Evolutionary conservation across 2,797 vertebrate genomes (phyloP), one percentile per base, ranked within the genome.

Genomic region (Tolypeutes matacus): DNA sequence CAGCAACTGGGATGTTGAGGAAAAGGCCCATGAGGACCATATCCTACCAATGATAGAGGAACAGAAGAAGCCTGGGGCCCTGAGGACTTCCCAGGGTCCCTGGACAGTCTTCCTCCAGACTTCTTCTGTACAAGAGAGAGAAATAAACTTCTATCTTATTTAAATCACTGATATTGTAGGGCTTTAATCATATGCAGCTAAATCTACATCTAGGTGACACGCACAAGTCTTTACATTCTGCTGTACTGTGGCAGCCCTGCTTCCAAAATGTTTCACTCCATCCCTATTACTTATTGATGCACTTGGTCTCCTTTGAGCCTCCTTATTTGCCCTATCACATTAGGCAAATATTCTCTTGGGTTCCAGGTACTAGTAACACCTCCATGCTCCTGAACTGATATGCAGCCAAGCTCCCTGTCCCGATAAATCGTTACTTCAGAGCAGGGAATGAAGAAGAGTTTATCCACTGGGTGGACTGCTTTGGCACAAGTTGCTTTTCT

Each of bases 361-460:
- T 93, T 93, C 82, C 42, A 87, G 78, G 42, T 39, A 96, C 78
- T 78, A 80, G 20, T 64, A 89, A 95, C 27, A 81, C 25, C 39
- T 72, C 85, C 12, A 51, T 21, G 36, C 31, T 83, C 53, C 65
- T 53, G 51, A 62, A 95, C 6, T 62, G 39, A 64, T 31, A 76
- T 1, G 60, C 12, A 62, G 2, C 39, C 18, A 21, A 91, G 9
- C 58, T 93, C 31, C 73, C 39, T 83, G 31, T 53, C 39, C 49
- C n/a, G 58, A 91, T 53, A 64, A 93, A 39, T 51, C 34, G 51
- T 58, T 65, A 92, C 78, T 91, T 76, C 34, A 94, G 65, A 67
- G 31, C 34, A 86, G 10, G 27, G 18, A 86, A 77, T 85, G 42
- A 88, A 96, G 56, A 89, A 60, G 27, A n/a, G 56, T 67, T 83